These are phyloP conservation scores for Plebejus melissa DNA, from an alignment of 2,888 invertebrate species.

Conservation along the genomic window DNA sequence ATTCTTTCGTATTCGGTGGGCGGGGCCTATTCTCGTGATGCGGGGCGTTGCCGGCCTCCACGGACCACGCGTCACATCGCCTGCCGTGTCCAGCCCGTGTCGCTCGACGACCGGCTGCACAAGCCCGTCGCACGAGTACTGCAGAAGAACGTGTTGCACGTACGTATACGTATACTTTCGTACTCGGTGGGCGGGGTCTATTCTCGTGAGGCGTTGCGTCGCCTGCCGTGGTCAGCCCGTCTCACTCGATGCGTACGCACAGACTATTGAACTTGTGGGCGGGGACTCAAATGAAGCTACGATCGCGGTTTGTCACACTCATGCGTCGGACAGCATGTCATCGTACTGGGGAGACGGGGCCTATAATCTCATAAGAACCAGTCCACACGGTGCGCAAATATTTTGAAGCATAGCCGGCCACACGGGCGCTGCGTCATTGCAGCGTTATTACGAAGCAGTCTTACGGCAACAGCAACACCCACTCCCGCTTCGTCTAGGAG, in stretches of 20 bases:
- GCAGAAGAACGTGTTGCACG: conserved; percentile 94
- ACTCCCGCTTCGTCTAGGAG: too few relatives aligned
- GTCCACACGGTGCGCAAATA: too few relatives aligned
- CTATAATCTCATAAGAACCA: too few relatives aligned
- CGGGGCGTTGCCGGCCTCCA: conserved; percentile 87
- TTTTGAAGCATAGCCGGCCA: too few relatives aligned
- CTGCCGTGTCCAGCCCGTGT: conserved; percentile 86
- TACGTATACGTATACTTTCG: conserved; percentile 52
- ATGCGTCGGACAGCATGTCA: too few relatives aligned
- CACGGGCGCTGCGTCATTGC: too few relatives aligned
- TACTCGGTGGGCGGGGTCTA: background rate
- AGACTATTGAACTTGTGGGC: background rate
- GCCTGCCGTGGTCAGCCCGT: too few relatives aligned
- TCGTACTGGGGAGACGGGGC: background rate
- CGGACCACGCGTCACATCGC: conserved; percentile 85
- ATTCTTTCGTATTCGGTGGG: too few relatives aligned
- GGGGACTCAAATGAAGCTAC: too few relatives aligned
- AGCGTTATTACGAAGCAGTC: too few relatives aligned
- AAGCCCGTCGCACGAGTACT: conserved; percentile 93
- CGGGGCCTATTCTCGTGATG: conserved; percentile 68
- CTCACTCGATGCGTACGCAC: conserved; percentile 84
- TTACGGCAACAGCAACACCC: too few relatives aligned
- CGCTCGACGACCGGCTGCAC: conserved; percentile 92
- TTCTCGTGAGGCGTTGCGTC: conserved; percentile 61
- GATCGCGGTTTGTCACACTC: too few relatives aligned